Evolutionary conservation across 2,888 invertebrate species (phyloP).

Genomic region (Tetramorium bicarinatum): DNA sequence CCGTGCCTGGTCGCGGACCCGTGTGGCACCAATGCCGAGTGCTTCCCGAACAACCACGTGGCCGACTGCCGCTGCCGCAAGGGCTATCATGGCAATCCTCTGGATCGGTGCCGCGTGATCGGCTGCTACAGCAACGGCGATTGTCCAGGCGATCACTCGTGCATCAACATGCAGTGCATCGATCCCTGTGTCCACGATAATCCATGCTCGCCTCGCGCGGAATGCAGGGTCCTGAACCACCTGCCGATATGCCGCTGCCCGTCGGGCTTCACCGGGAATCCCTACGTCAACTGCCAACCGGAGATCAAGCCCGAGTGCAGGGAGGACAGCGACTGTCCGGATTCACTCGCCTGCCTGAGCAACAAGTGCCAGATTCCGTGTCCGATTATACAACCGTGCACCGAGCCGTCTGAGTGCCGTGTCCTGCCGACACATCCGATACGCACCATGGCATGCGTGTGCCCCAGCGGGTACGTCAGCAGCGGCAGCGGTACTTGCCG

Average conservation of each 20-base stretch:
- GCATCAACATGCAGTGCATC: constrained; percentile 94
- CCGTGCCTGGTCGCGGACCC: constrained; percentile 94
- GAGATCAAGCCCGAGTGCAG: constrained; percentile 92
- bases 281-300: constrained; percentile 93
- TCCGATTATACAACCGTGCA: constrained; percentile 92
- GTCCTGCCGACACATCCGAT: constrained; percentile 94
- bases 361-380: constrained; percentile 95
- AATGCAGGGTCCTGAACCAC: constrained; percentile 94
- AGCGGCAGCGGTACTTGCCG: constrained; percentile 94
- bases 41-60: constrained; percentile 91
- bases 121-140: constrained; percentile 96
- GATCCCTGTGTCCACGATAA: constrained; percentile 94
- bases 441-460: constrained; percentile 95
- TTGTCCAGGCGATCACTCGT: constrained; percentile 94
- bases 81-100: constrained; percentile 93
- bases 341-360: constrained; percentile 93
- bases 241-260: constrained; percentile 95
- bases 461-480: constrained; percentile 95
- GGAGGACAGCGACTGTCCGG: constrained; percentile 94
- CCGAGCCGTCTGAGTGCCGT: constrained; percentile 92
- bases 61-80: constrained; percentile 93
- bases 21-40: constrained; percentile 94
- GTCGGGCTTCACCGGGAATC: constrained; percentile 92
- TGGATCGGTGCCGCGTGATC: constrained; percentile 91
- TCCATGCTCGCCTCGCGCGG: constrained; percentile 92